Evolutionary conservation across 2,113 vertebrate genomes (phyloP).

Genomic region (Toxotes jaculatrix): DNA sequence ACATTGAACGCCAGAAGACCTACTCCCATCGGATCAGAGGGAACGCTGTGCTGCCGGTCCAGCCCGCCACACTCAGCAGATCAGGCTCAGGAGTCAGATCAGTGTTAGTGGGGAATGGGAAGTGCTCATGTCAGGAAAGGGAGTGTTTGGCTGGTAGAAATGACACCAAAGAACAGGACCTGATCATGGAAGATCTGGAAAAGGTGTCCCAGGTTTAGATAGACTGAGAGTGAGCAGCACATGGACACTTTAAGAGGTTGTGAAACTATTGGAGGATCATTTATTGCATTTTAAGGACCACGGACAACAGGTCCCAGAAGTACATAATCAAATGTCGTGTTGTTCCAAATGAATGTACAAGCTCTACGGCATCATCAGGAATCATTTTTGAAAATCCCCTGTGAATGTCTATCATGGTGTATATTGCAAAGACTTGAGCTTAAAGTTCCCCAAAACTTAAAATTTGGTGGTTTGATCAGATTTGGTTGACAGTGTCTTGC

Average conservation of each 20-base stretch:
- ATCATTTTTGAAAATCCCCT: not conserved
- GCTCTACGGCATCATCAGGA: not conserved
- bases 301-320: not conserved
- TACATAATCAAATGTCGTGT: not conserved
- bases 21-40: constrained; percentile 75
- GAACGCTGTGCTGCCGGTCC: constrained; percentile 77
- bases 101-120: constrained; percentile 50
- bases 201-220: constrained; percentile 73
- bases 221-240: not conserved
- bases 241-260: not conserved
- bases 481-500: not conserved
- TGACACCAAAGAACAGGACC: constrained; percentile 78
- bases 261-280: not conserved
- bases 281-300: not conserved
- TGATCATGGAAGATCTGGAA: constrained; percentile 84
- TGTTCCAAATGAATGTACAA: constrained; percentile 24
- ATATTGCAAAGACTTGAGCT: not conserved
- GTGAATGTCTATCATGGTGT: constrained; percentile 6
- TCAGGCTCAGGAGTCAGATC: constrained; percentile 22
- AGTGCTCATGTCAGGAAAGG: constrained; percentile 42
- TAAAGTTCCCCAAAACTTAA: not conserved
- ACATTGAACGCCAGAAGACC: constrained; percentile 60
- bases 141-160: constrained; percentile 50
- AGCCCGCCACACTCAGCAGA: not conserved
- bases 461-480: not conserved